Base-by-base conservation (phyloP, 1,140 invertebrate species). In the Drosophila arizonae region DNA sequence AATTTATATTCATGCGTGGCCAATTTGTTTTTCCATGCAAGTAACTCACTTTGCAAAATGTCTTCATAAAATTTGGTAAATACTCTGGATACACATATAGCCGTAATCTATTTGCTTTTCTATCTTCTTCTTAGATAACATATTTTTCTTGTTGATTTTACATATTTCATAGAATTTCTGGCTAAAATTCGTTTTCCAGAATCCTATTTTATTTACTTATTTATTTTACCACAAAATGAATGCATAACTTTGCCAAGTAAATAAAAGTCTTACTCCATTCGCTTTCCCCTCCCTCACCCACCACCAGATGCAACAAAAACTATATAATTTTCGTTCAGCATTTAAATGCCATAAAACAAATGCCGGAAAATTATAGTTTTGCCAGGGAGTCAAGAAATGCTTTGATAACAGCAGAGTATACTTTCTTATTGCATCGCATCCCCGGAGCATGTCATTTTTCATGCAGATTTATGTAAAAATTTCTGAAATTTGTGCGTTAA, bases 381-480 rank as follows among this genome's bases (percentile, higher is more conserved):
- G 10, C 56, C 43, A 46, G 43, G 54, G 54, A 62, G 60, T 51
- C 60, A 15, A 36, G 41, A 39, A 68, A 62, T 56, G 57, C 33
- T 73, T 68, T 73, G 71, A 73, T 62, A 73, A 57, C 39, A 76
- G 51, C 46, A 60, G 72, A 43, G 56, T 52, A 68, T 56, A 28
- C 50, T 77, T 48, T 46, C 58, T 46, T 46, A 39, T 39, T 30
- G 52, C 15, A 28, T 33, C 2, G 28, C 43, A 46, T 36, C 62
- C 56, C 51, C 56, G 50, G 41, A 73, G 76, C 70, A n/a, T 48
- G 71, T 69, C 57, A 79, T 87, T 74, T 87, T 82, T 86, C 84
- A 86, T 86, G 84, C 69, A 79, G 77, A 86, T 88, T 79, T 87
- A 88, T 87, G 82, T 70, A 79, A 78, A 86, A 79, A 71, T 82